These are phyloP conservation scores for Pollimyrus isidori DNA, from an alignment of 2,113 vertebrate genomes.

Conservation along the genomic window DNA sequence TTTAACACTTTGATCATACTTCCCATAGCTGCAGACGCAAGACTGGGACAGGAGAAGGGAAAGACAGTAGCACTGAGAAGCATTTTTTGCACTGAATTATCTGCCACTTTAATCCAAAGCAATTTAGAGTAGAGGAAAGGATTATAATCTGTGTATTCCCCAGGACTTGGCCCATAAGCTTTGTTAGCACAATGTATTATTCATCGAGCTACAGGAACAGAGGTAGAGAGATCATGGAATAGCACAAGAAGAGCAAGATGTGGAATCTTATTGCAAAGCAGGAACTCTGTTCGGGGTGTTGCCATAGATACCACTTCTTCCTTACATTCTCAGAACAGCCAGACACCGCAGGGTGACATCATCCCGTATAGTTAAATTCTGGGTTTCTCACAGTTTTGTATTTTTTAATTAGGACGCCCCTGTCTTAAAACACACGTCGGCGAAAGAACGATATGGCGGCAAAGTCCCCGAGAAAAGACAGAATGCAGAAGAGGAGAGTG, in stretches of 20 bases:
- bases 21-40: slow-evolving; percentile 75
- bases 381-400: not conserved
- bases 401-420: slow-evolving; percentile 33
- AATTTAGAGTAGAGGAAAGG: not conserved
- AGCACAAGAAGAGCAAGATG: not conserved
- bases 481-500: not conserved
- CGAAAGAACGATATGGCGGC: slow-evolving; percentile 59
- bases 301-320: not conserved
- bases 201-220: not conserved
- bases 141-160: not conserved
- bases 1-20: slow-evolving; percentile 72
- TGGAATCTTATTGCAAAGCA: not conserved
- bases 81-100: not conserved
- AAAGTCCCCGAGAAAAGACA: slow-evolving; percentile 61
- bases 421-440: slow-evolving; percentile 82
- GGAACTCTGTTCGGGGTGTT: not conserved
- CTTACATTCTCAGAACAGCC: not conserved
- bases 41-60: slow-evolving; percentile 43
- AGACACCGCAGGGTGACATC: not conserved
- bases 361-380: not conserved
- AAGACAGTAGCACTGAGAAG: not conserved
- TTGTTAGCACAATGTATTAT: not conserved
- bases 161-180: not conserved
- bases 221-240: not conserved
- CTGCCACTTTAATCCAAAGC: not conserved